Evolutionary conservation across 2,797 vertebrate genomes (phyloP).

Genomic region (Otus scops): DNA sequence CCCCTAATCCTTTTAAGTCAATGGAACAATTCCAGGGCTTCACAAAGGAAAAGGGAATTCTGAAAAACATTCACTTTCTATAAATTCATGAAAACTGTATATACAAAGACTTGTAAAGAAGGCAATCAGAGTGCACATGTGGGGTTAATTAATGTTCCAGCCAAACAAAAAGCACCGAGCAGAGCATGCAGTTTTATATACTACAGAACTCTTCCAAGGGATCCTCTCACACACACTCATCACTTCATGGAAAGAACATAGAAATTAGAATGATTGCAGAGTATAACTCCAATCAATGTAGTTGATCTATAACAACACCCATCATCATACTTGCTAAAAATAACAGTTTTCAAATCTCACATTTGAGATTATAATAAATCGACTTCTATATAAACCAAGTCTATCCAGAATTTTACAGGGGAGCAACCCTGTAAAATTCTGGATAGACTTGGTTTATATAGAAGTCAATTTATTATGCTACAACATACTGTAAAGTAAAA

Average conservation of each 20-base stretch:
- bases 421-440: background rate
- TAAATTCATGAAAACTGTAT: background rate
- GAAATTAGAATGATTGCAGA: background rate
- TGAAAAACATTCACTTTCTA: background rate
- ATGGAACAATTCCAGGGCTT: background rate
- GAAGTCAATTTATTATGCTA: too few species aligned
- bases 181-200: background rate
- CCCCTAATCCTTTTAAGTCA: background rate
- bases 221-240: background rate
- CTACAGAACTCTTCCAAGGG: background rate
- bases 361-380: background rate
- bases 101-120: background rate
- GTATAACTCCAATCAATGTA: background rate
- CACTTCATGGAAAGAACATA: background rate
- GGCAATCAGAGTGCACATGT: background rate
- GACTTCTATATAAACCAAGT: background rate
- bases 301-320: background rate
- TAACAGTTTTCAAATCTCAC: background rate
- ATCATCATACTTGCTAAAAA: background rate
- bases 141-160: background rate
- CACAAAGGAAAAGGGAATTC: background rate
- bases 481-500: background rate
- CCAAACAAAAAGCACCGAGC: background rate
- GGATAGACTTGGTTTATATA: too few species aligned
- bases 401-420: background rate